A percentile compares a stretch with the other conserved stretches of the same genome.
Conservation (phyloP, 1,140 invertebrate species). For the Ptiloglossa arizonensis region DNA sequence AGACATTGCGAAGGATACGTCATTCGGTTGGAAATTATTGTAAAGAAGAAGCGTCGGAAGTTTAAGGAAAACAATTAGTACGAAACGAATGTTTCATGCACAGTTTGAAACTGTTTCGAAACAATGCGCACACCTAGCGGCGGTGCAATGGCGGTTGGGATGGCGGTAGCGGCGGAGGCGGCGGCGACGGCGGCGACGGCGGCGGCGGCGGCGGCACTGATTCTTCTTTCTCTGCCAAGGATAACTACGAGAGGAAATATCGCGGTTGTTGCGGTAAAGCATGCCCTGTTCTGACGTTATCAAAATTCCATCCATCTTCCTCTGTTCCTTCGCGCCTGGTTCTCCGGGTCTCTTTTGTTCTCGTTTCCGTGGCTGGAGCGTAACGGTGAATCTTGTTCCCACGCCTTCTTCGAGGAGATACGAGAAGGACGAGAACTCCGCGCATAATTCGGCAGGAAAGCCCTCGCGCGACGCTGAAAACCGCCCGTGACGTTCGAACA, state of each 20-base stretch:
- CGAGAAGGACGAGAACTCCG: constrained; percentile 35
- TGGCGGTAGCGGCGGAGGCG: constrained; percentile 1
- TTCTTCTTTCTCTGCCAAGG: constrained; percentile 28
- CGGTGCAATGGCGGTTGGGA: no score
- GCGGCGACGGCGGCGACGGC: constrained; percentile 11
- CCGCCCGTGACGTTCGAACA: constrained; percentile 44
- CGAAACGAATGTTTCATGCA: background rate
- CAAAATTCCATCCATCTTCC: constrained; percentile 66
- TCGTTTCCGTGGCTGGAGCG: no score
- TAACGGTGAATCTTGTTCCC: constrained; percentile 40
- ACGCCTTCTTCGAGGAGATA: constrained; percentile 9
- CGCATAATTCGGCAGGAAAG: constrained; percentile 62
- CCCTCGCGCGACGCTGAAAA: constrained; percentile 34
- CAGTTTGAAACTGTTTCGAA: background rate
- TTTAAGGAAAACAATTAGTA: background rate
- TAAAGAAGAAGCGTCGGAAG: no score
- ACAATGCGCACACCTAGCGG: constrained; percentile 7
- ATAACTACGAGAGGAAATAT: constrained; percentile 60
- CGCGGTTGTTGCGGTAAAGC: constrained; percentile 62
- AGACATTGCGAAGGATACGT: background rate
- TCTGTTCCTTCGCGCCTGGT: background rate
- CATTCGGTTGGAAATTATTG: background rate
- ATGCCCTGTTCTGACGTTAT: constrained; percentile 63
- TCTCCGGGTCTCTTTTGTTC: background rate
- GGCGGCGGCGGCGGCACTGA: constrained; percentile 22